Conservation (phyloP, 2,797 vertebrate genomes). For the Coendou prehensilis region DNA sequence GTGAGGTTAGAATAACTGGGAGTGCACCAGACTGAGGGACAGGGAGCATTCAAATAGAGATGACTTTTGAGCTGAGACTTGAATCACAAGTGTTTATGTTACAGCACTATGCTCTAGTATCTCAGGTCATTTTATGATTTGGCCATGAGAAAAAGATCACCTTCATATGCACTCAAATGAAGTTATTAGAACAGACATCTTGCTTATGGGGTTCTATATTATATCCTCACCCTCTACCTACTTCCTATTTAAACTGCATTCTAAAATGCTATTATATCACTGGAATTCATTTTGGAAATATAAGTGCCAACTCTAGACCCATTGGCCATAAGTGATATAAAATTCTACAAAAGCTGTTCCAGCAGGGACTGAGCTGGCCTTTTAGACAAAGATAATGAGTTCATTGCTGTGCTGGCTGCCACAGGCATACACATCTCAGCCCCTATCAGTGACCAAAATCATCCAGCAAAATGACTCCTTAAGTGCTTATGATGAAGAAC, state of each 20-base stretch:
- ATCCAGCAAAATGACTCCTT: constrained; percentile 62
- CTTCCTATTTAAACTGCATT: constrained; percentile 55
- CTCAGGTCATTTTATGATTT: background rate
- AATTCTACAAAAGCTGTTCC: constrained; percentile 68
- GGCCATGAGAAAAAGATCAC: background rate
- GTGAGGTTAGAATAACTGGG: background rate
- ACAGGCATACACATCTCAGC: constrained; percentile 41
- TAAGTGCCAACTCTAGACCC: constrained; percentile 66
- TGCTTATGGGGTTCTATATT: background rate
- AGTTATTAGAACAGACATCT: constrained; percentile 46
- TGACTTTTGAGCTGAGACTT: background rate
- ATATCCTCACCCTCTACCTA: background rate
- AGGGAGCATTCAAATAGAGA: background rate
- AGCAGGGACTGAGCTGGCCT: constrained; percentile 5
- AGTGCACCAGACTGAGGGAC: background rate
- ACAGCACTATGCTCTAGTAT: background rate
- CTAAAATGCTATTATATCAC: constrained; percentile 55
- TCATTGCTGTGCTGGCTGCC: constrained; percentile 33
- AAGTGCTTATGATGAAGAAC: constrained; percentile 66
- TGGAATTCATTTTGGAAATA: constrained; percentile 68
- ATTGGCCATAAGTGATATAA: constrained; percentile 73
- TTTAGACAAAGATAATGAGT: constrained; percentile 74
- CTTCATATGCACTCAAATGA: constrained; percentile 39
- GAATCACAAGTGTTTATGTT: background rate
- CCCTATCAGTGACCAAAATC: constrained; percentile 63